These are phyloP conservation scores for Perithous albicinctus DNA, from an alignment of 2,888 invertebrate genomes.

Conservation along the genomic window DNA sequence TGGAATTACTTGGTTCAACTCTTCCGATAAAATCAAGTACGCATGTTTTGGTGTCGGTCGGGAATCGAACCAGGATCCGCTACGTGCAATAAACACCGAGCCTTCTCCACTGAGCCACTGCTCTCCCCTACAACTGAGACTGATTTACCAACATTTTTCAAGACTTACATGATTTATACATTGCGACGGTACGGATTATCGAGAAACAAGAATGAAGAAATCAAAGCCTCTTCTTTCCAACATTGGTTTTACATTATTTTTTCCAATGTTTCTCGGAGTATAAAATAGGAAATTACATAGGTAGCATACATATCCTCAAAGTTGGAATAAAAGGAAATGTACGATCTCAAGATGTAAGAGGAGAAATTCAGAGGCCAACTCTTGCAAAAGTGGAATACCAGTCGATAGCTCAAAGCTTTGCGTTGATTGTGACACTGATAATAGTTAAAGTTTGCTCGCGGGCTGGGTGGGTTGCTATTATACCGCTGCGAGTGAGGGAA, in stretches of 20 bases:
- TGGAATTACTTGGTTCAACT: background rate
- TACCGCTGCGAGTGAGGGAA: background rate
- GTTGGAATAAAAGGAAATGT: background rate
- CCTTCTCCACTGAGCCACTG: too few relatives aligned
- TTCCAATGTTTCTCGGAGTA: background rate
- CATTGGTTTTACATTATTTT: background rate
- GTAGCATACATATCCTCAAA: background rate
- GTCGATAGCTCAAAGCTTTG: conserved; percentile 64
- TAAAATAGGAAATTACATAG: background rate
- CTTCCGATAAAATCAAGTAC: background rate
- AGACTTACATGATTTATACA: too few relatives aligned
- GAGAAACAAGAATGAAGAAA: too few relatives aligned
- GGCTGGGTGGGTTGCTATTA: background rate
- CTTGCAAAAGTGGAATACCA: conserved; percentile 30
- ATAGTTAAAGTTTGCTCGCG: conserved; percentile 73
- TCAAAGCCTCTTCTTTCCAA: too few relatives aligned
- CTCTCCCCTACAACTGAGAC: too few relatives aligned
- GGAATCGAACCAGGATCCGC: too few relatives aligned
- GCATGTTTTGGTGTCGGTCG: too few relatives aligned
- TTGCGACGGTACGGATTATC: too few relatives aligned
- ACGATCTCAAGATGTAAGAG: background rate
- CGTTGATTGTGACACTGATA: conserved; percentile 75
- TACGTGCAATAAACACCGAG: too few relatives aligned
- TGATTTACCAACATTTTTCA: too few relatives aligned
- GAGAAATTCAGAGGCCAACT: conserved; percentile 16